Evolutionary conservation across 2,113 vertebrate genomes (phyloP).

Genomic region (Gnathonemus echidnorhynchus): DNA sequence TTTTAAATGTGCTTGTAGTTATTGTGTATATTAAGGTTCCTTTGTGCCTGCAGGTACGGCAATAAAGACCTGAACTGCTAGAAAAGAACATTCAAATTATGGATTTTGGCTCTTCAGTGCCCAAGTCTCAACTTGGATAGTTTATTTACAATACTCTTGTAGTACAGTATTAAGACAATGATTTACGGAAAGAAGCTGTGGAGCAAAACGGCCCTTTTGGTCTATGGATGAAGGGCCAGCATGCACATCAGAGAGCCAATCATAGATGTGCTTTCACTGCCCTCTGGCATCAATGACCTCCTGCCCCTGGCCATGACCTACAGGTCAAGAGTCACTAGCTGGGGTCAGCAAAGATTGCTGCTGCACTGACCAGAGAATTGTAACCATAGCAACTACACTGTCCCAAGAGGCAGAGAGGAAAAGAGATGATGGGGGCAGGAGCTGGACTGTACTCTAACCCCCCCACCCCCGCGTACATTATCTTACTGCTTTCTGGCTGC

Average conservation of each 20-base stretch:
- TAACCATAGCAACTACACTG: slow-evolving; percentile 54
- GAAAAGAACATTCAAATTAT: not conserved
- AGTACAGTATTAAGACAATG: not conserved
- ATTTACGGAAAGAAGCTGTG: not conserved
- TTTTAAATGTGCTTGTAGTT: not conserved
- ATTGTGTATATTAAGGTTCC: not conserved
- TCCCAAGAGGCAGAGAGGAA: slow-evolving; percentile 37
- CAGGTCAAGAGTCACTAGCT: slow-evolving; percentile 57
- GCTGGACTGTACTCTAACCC: slow-evolving; percentile 20
- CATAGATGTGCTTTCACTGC: slow-evolving; percentile 57
- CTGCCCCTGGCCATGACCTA: slow-evolving; percentile 60
- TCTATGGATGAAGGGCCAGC: slow-evolving; percentile 34
- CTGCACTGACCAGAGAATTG: slow-evolving; percentile 45
- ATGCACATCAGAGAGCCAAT: slow-evolving; percentile 51
- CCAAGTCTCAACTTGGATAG: not conserved
- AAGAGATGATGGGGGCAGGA: slow-evolving; percentile 19
- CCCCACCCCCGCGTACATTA: slow-evolving; percentile 13
- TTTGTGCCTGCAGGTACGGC: not conserved
- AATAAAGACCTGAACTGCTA: not conserved
- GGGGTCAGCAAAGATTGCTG: slow-evolving; percentile 52
- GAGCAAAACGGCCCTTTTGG: not conserved
- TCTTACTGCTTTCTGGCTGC: slow-evolving; percentile 15
- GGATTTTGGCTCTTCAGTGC: not conserved
- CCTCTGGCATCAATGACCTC: slow-evolving; percentile 62
- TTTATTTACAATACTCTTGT: not conserved